Percentiles rank a stretch among this genome's conserved stretches.
Conservation (phyloP, 2,113 vertebrate genomes). For the Triplophysa tibetana region DNA sequence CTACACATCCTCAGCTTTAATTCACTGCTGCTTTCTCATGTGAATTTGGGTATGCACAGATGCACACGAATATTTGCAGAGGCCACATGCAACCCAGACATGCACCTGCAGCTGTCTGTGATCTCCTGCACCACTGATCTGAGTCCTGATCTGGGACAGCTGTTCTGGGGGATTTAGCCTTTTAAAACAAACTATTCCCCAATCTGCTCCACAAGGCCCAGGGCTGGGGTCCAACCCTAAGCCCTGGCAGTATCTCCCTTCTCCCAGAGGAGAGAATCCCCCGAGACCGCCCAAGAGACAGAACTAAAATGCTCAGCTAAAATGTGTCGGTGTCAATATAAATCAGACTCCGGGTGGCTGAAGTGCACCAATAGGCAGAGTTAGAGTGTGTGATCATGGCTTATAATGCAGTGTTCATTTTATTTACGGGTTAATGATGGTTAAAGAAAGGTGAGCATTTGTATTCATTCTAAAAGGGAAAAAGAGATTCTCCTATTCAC, state of each 20-base stretch:
- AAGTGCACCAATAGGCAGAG: slow-evolving; percentile 48
- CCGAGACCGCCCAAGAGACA: slow-evolving; percentile 27
- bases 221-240: slow-evolving; percentile 55
- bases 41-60: slow-evolving; percentile 13
- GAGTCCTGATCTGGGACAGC: slow-evolving; percentile 73
- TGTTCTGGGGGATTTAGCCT: slow-evolving; percentile 74
- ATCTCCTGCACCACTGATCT: slow-evolving; percentile 52
- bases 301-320: slow-evolving; percentile 37
- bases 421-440: slow-evolving; percentile 52
- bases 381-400: slow-evolving; percentile 26
- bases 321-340: slow-evolving; percentile 57
- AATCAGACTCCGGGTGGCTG: slow-evolving; percentile 51
- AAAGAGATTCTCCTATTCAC: slow-evolving; percentile 36
- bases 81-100: slow-evolving; percentile 47
- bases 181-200: slow-evolving; percentile 73
- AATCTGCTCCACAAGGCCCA: slow-evolving; percentile 51
- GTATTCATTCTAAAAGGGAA: neutral
- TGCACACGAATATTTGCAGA: slow-evolving; percentile 23
- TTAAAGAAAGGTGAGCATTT: slow-evolving; percentile 3
- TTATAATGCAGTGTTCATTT: slow-evolving; percentile 48
- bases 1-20: neutral
- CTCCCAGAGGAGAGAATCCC: slow-evolving; percentile 58
- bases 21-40: neutral
- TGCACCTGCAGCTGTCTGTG: slow-evolving; percentile 59
- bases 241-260: slow-evolving; percentile 50